These are phyloP conservation scores for Hydra vulgaris DNA, from an alignment of 30 jellyfish, hydroid and myxozoan genomes.

Conservation along the genomic window DNA sequence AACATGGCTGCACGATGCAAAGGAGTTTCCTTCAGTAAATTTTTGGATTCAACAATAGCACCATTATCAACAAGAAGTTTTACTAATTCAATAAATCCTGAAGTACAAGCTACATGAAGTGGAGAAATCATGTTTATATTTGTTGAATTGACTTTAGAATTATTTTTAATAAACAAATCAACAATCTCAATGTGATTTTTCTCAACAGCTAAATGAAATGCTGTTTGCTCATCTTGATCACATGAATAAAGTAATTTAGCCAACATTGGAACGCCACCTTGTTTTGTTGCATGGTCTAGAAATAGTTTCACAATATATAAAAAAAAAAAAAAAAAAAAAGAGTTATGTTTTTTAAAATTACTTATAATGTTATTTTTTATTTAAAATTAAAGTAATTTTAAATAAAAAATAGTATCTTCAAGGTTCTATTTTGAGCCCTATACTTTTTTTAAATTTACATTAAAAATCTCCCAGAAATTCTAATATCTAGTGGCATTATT, in stretches of 20 bases:
- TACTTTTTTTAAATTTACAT: too few relatives aligned
- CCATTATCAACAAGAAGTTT: constrained; percentile 58
- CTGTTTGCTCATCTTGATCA: constrained; percentile 92
- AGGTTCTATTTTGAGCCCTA: too few relatives aligned
- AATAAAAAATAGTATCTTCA: too few relatives aligned
- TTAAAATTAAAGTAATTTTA: too few relatives aligned
- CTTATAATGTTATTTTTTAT: too few relatives aligned
- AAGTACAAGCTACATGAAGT: constrained; percentile 80
- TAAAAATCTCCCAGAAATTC: too few relatives aligned
- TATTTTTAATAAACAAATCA: constrained; percentile 55
- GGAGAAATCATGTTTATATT: constrained; percentile 66
- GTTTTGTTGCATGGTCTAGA: constrained; percentile 45
- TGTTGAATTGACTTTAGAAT: constrained; percentile 74
- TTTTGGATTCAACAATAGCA: constrained; percentile 70
- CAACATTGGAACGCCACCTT: constrained; percentile 75
- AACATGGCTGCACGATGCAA: constrained; percentile 89
- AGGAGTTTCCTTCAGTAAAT: constrained; percentile 41
- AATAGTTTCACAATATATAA: not conserved
- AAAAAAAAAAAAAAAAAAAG: too few relatives aligned
- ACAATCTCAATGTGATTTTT: constrained; percentile 24
- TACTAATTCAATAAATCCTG: constrained; percentile 77
- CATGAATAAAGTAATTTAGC: constrained; percentile 74
- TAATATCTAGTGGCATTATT: too few relatives aligned
- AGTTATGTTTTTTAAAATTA: too few relatives aligned
- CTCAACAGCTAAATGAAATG: constrained; percentile 80